These are phyloP conservation scores for Pogonomyrmex californicus DNA, from an alignment of 1,140 invertebrate genomes.

Conservation along the genomic window DNA sequence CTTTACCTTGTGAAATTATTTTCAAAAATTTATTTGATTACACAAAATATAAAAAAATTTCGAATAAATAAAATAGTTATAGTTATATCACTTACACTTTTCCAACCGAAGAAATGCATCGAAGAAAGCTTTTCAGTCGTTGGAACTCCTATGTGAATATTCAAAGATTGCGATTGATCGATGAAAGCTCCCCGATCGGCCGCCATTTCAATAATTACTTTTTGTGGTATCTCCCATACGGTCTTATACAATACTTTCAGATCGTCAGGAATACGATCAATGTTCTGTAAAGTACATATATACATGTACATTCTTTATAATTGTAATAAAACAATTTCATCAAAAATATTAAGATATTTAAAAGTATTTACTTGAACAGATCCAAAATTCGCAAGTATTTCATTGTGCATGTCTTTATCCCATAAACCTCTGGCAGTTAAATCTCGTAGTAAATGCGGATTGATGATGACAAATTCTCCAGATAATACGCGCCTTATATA, in stretches of 20 bases:
- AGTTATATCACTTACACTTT: slow-evolving; percentile 88
- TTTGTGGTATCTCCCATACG: slow-evolving; percentile 99
- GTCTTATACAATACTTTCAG: slow-evolving; percentile 98
- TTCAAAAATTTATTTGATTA: neutral
- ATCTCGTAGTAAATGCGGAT: slow-evolving; percentile 98
- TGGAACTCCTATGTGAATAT: slow-evolving; percentile 98
- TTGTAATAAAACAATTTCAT: neutral
- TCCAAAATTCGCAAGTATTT: slow-evolving; percentile 96
- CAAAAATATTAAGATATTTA: slow-evolving; percentile 1
- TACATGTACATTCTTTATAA: neutral
- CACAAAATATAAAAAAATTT: neutral
- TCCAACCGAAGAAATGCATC: slow-evolving; percentile 99
- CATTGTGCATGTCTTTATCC: slow-evolving; percentile 99
- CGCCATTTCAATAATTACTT: slow-evolving; percentile 98
- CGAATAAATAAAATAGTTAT: neutral
- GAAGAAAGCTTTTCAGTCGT: slow-evolving; percentile 97
- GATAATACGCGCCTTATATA: slow-evolving; percentile 97
- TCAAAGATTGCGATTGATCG: slow-evolving; percentile 99
- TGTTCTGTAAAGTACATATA: slow-evolving; percentile 33
- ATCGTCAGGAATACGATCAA: slow-evolving; percentile 94
- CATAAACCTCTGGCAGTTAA: slow-evolving; percentile 96
- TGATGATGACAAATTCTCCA: slow-evolving; percentile 96
- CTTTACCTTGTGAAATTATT: neutral
- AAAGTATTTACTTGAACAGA: slow-evolving; percentile 92
- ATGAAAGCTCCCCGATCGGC: slow-evolving; percentile 99